These are phyloP conservation scores for Cepaea nemoralis DNA, from an alignment of 1,140 invertebrate genomes.

Conservation along the genomic window DNA sequence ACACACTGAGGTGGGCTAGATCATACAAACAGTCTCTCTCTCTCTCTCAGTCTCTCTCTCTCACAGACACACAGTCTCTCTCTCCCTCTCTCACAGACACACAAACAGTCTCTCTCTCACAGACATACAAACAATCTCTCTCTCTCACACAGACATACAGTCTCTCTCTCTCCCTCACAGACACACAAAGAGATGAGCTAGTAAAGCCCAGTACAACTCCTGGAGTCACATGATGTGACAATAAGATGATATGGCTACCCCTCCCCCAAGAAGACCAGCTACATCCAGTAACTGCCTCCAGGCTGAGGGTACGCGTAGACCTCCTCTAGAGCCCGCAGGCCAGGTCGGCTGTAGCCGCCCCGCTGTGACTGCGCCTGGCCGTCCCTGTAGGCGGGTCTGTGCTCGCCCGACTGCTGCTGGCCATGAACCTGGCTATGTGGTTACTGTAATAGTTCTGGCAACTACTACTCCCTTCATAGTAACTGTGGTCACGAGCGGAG, in stretches of 20 bases:
- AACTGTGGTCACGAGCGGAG: neutral
- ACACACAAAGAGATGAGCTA: no score
- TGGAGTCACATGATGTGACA: neutral
- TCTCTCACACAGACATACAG: no score
- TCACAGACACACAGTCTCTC: no score
- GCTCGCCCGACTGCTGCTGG: neutral
- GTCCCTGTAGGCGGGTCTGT: neutral
- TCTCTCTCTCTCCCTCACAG: no score
- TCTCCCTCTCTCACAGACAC: no score
- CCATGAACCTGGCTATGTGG: neutral
- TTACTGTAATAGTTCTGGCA: constrained; percentile 6
- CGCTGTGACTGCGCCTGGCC: neutral
- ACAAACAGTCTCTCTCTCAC: no score
- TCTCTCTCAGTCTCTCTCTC: no score
- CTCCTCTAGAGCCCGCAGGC: neutral
- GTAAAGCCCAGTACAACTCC: neutral
- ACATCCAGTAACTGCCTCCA: constrained; percentile 37
- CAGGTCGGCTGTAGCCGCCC: constrained; percentile 10
- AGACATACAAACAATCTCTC: no score
- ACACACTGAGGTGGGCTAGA: no score
- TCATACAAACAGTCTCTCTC: no score
- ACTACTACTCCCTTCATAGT: neutral
- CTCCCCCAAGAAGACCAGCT: neutral
- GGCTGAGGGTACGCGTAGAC: neutral
- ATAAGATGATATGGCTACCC: neutral